These are phyloP conservation scores for Drosophila austrosaltans DNA, from an alignment of 2,888 invertebrate species.

Conservation along the genomic window DNA sequence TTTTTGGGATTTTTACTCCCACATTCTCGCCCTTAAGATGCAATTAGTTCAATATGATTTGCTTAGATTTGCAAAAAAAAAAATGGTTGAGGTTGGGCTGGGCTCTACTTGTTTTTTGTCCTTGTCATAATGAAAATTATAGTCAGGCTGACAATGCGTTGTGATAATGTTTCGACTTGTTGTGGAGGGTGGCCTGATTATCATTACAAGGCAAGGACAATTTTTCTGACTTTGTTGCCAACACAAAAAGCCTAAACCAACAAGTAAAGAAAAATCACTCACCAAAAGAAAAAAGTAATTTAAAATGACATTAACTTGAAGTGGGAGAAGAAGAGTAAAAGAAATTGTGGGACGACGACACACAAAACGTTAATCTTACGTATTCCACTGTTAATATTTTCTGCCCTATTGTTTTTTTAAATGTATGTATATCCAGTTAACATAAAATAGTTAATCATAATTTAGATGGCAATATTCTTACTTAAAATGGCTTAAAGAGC, in stretches of 20 bases:
- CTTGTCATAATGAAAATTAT: constrained; percentile 49
- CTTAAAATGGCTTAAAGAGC: background rate
- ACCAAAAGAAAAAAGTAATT: constrained; percentile 53
- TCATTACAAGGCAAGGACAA: constrained; percentile 40
- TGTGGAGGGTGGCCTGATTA: constrained; percentile 45
- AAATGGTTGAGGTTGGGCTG: too few species aligned
- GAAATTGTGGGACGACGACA: constrained; percentile 29
- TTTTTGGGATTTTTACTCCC: constrained; percentile 24
- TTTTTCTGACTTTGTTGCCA: constrained; percentile 54
- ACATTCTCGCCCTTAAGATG: constrained; percentile 37
- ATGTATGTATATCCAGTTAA: background rate
- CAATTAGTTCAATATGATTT: constrained; percentile 52
- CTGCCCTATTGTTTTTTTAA: background rate
- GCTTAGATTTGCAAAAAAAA: constrained; percentile 23
- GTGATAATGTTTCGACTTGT: constrained; percentile 14
- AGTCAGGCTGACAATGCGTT: constrained; percentile 52
- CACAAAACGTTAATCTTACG: constrained; percentile 9
- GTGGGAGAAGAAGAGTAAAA: constrained; percentile 12
- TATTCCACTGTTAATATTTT: background rate
- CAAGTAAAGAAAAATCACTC: constrained; percentile 9
- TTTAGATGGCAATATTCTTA: background rate
- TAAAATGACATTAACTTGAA: constrained; percentile 43
- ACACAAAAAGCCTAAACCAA: constrained; percentile 31
- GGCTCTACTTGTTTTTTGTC: constrained; percentile 21
- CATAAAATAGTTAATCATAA: background rate